Base-by-base conservation (phyloP, 2,113 vertebrate genomes). In the Leuciscus idus region DNA sequence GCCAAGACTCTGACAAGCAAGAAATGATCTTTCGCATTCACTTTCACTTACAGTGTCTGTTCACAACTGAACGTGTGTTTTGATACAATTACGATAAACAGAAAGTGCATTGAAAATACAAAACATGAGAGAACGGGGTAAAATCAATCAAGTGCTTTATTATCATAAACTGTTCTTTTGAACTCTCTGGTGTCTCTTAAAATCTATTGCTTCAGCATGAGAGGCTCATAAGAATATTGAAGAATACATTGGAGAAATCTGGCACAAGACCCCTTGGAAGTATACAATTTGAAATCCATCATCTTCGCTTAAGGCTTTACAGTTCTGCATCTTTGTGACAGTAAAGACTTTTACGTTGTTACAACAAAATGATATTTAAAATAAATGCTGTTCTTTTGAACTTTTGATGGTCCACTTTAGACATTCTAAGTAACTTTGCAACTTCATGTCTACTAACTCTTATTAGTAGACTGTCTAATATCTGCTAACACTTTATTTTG, bases 1-100 rank as follows among this genome's bases (percentile, higher is more conserved):
- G 85, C 79, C 93, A 90, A 81, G 83, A 83, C 59, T 87, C 89
- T 94, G 94, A 95, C 93, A 93, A 87, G 84, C 86, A 89, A 92
- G 90, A 93, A 94, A 95, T 92, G 68, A 95, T 94, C 90, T 90
- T 91, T 93, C 87, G 57, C 88, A 90, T 89, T 85, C 81, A 93
- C 91, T 84, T 84, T 74, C 68, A 59, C 66, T 73, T 91, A 88
- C 62, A 66, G 68, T 79, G 72, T 82, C 83, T 80, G 62, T 73
- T 85, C 74, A 83, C 85, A 64, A 79, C 50, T 39, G 23, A 85
- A 62, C 79, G 70, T 82, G 83, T 76, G 83, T 85, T 87, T 84
- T 87, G 73, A 85, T 83, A 74, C 78, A 79, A 75, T 78, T 83
- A 87, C 50, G n/a, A 68, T 87, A 82, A 86, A 50, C 30, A 43